Conservation (phyloP, 2,888 invertebrate species). For the Carpatolechia fugitivella region DNA sequence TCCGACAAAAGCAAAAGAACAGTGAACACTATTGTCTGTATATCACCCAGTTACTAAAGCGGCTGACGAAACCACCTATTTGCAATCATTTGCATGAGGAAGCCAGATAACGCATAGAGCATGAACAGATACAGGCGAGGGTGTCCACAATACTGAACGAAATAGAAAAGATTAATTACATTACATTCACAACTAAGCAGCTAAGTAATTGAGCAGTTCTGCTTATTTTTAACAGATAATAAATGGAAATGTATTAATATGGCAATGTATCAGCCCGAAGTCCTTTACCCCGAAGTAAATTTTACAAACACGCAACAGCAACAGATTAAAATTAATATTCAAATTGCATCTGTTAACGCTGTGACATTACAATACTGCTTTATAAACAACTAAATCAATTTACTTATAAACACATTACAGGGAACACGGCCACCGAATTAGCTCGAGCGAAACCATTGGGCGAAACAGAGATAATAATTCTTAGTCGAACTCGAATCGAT, state of each 20-base stretch:
- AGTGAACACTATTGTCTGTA: conserved; percentile 14
- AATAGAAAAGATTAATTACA: too few species aligned
- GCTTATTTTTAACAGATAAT: too few species aligned
- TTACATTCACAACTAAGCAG: too few species aligned
- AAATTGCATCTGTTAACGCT: neutral
- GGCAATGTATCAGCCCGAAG: too few species aligned
- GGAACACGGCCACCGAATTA: conserved; percentile 34
- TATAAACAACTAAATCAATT: conserved; percentile 26
- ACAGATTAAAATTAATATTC: neutral
- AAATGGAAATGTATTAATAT: too few species aligned
- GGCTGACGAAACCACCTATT: conserved; percentile 56
- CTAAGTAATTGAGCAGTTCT: too few species aligned
- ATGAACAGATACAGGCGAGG: conserved; percentile 41
- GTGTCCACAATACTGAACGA: conserved; percentile 37
- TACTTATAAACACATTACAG: conserved; percentile 27
- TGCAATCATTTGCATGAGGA: conserved; percentile 69
- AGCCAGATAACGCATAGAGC: conserved; percentile 51
- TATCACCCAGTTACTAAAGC: conserved; percentile 25
- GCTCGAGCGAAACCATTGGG: conserved; percentile 31
- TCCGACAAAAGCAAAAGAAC: neutral
- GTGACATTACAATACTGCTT: conserved; percentile 4
- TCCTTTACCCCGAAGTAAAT: too few species aligned
- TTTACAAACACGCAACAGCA: too few species aligned
- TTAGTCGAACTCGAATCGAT: conserved; percentile 31
- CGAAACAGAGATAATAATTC: conserved; percentile 35